Evolutionary conservation across 2,888 invertebrate genomes (phyloP), one percentile per base, ranked within the genome.

Genomic region (Panzeria rudis): DNA sequence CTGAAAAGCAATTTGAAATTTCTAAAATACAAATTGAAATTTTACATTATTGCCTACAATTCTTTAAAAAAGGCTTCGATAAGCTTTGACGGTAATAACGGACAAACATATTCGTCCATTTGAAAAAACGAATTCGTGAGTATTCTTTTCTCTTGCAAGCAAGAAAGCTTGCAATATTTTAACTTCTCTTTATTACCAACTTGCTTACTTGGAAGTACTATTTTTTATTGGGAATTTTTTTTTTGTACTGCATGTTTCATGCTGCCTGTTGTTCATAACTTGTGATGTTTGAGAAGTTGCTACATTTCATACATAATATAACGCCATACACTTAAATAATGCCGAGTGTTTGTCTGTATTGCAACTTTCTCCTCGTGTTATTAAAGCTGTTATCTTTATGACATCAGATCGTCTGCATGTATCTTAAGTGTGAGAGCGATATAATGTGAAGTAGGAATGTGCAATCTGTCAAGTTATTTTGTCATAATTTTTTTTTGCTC

Each of bases 381-480:
- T 56, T 56, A 23, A 25, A 29, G 38, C 8, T 66, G 72, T 64
- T 79, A 52, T 72, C 23, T 20, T 11, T 56, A 38, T 64, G 64
- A 25, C 52, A 50, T 38, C 15, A 50, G 35, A 59, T 13, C 35
- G 32, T 78, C 17, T 56, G 44, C 47, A 8, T 44, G 20, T 35
- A 9, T 4, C 17, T 68, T 32, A 20, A 64, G 59, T 56, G 61
- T 11, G 32, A 41, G 62, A 38, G 52, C 66, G 68, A 23, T 78
- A 79, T 61, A 47, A 29, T 6, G 41, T 59, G 32, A 50, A 23
- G 35, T 23, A 59, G 75, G 78, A 79, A 78, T 78, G 69, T 82
- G 81, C 85, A 79, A 79, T 79, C 78, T 82, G 82, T 85, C 85
- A 82, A 78, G 85, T 79, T 78, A 82, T 82, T 80, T 76, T 82